Evolutionary conservation across 1,140 invertebrate species (phyloP).

Genomic region (Apis florea): DNA sequence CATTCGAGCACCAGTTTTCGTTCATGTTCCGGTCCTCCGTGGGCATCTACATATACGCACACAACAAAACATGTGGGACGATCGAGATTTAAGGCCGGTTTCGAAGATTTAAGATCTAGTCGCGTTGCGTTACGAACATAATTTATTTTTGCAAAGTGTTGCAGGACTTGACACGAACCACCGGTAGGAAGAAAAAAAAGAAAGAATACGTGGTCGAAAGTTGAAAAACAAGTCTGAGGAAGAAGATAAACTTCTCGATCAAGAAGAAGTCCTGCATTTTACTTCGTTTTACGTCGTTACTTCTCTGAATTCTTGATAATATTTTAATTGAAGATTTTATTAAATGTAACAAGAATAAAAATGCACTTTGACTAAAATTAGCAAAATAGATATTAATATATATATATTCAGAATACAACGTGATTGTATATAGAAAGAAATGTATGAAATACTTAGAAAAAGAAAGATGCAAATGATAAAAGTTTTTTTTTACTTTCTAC

Average conservation of each 20-base stretch:
- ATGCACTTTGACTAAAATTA: background rate
- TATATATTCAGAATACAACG: too few species aligned
- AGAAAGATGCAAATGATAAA: too few species aligned
- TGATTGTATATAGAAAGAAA: too few species aligned
- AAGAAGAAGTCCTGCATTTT: background rate
- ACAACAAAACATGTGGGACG: constrained; percentile 12
- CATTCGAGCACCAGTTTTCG: constrained; percentile 27
- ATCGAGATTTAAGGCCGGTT: constrained; percentile 46
- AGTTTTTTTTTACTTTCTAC: too few species aligned
- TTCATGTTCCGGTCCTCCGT: background rate
- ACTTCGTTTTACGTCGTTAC: background rate
- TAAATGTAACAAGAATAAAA: background rate
- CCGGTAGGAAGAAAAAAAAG: background rate
- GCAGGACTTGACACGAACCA: constrained; percentile 3
- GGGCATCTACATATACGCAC: background rate
- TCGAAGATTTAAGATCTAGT: constrained; percentile 37
- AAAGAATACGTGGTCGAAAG: background rate
- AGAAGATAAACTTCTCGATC: background rate
- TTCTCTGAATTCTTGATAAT: background rate
- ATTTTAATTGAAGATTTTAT: background rate
- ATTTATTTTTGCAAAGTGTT: constrained; percentile 27
- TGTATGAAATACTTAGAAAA: too few species aligned
- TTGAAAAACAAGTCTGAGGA: constrained; percentile 9
- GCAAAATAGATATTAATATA: too few species aligned
- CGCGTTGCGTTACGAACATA: constrained; percentile 6